A percentile compares a stretch with the other conserved stretches of the same genome.
Evolutionary conservation across 2,113 vertebrate genomes (phyloP).

Genomic region (Mesoclemmys tuberculata): DNA sequence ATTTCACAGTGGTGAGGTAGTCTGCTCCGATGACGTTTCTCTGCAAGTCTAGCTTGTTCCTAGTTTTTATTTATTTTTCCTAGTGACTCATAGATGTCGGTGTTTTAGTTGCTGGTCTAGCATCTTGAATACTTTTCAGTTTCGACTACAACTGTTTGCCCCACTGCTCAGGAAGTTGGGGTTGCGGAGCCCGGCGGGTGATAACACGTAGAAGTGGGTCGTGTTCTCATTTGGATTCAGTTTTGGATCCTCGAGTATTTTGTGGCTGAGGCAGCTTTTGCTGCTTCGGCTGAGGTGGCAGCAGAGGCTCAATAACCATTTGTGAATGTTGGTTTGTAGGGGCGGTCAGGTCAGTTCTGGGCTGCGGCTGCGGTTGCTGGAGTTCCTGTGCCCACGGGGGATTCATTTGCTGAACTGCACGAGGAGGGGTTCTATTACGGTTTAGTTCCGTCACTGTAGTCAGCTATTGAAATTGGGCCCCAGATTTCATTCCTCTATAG

Average conservation of each 20-base stretch:
- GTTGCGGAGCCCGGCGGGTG: neutral
- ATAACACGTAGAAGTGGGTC: neutral
- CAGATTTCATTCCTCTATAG: neutral
- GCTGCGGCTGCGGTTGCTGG: neutral
- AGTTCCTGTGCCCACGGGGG: neutral
- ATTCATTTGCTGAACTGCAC: neutral
- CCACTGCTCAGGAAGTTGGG: neutral
- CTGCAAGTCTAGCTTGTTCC: neutral
- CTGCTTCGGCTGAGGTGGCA: neutral
- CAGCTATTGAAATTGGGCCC: neutral
- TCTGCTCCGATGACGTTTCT: accelerated
- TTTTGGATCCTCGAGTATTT: neutral
- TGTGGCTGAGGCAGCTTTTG: neutral
- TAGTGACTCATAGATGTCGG: neutral
- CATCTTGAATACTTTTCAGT: neutral
- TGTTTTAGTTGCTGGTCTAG: accelerated
- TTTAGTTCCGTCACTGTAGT: neutral
- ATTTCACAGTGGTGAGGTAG: neutral
- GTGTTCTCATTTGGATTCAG: neutral
- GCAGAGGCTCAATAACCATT: neutral
- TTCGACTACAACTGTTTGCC: neutral
- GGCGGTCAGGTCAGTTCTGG: neutral
- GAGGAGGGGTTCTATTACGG: neutral
- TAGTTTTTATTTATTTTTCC: accelerated
- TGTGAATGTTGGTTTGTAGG: neutral